Evolutionary conservation across 2,797 vertebrate genomes (phyloP).

Genomic region (Cyprinodon diabolis): DNA sequence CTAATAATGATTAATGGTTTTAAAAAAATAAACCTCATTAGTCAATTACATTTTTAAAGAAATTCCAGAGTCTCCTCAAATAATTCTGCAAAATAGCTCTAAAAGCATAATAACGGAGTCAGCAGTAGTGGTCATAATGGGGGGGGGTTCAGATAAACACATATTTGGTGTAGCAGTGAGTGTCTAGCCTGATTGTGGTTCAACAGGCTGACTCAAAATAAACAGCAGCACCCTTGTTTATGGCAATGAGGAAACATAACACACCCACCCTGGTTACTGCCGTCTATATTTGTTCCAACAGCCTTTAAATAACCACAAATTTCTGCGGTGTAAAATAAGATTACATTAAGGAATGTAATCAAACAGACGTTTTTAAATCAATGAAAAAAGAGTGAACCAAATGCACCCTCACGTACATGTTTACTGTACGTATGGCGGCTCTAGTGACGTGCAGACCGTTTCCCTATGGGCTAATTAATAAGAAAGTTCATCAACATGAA

Average conservation of each 20-base stretch:
- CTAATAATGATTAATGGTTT: not conserved
- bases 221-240: not conserved
- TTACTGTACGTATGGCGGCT: slow-evolving; percentile 1
- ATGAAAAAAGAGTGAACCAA: too few relatives aligned
- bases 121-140: not conserved
- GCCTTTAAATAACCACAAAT: not conserved
- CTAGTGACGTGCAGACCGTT: slow-evolving; percentile 10
- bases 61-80: not conserved
- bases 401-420: not conserved
- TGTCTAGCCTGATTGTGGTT: not conserved
- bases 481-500: not conserved
- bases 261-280: not conserved
- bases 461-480: slow-evolving; percentile 50
- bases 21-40: not conserved
- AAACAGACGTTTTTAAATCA: not conserved
- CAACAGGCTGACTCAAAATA: not conserved
- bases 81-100: not conserved
- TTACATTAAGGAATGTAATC: not conserved
- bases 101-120: not conserved
- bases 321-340: not conserved
- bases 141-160: not conserved
- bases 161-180: not conserved
- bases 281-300: not conserved
- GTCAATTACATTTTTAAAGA: not conserved
- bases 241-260: not conserved